Conservation (phyloP, 2,797 vertebrate genomes). For the Allobates femoralis region DNA sequence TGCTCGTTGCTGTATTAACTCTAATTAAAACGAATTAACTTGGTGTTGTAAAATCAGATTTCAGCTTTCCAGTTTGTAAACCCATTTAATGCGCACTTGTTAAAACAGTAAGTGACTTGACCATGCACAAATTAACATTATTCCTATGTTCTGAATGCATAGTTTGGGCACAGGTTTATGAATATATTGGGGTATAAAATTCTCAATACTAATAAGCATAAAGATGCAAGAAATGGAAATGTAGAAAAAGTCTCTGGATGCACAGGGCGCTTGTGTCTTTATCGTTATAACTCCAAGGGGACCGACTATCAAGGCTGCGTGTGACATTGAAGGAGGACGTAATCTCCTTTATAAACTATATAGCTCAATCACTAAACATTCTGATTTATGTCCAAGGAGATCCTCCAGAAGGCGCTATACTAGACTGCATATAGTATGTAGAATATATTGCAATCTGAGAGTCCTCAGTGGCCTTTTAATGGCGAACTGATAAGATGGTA, state of each 20-base stretch:
- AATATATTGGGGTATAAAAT: not conserved
- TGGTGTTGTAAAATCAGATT: slow-evolving; percentile 30
- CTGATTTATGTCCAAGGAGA: not conserved
- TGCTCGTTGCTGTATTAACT: slow-evolving; percentile 15
- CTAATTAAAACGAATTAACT: slow-evolving; percentile 51
- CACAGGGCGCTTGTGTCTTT: not conserved
- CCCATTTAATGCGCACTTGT: slow-evolving; percentile 19
- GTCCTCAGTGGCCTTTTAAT: no score
- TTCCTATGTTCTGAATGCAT: not conserved
- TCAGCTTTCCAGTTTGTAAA: slow-evolving; percentile 30
- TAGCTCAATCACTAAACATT: not conserved
- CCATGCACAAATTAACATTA: not conserved
- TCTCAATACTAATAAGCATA: not conserved
- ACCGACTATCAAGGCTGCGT: not conserved
- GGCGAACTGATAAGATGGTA: no score
- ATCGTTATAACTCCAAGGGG: slow-evolving; percentile 11
- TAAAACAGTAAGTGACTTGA: not conserved
- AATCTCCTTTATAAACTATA: slow-evolving; percentile 28
- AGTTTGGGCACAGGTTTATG: not conserved
- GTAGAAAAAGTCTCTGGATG: not conserved
- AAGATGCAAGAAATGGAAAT: slow-evolving; percentile 3
- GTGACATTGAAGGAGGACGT: slow-evolving; percentile 40
- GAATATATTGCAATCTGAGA: no score
- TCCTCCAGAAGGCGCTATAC: not conserved
- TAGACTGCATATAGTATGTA: not conserved